Evolutionary conservation across 2,888 invertebrate genomes (phyloP).

Genomic region (Glomeris marginata): DNA sequence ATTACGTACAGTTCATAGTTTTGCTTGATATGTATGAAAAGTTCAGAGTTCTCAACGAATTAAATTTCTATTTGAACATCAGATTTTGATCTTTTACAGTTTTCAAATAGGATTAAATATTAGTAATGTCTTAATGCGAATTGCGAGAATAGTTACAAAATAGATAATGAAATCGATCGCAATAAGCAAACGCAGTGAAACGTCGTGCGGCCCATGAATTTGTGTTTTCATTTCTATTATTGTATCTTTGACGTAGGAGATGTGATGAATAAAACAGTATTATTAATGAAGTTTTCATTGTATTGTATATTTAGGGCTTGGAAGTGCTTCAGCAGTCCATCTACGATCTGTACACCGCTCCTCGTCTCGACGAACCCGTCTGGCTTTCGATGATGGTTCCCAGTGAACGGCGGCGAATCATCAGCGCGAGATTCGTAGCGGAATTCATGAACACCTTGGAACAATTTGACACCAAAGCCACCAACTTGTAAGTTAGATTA

Average conservation of each 20-base stretch:
- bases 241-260: no score
- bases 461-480: conserved; percentile 60
- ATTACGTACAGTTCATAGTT: no score
- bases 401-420: conserved; percentile 27
- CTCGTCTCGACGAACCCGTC: conserved; percentile 45
- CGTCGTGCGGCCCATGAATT: not conserved
- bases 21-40: no score
- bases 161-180: no score
- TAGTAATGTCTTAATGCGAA: no score
- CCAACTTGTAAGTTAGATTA: conserved; percentile 87
- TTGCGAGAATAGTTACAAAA: no score
- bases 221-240: no score
- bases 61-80: no score
- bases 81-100: no score
- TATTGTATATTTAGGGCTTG: conserved; percentile 23
- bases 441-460: conserved; percentile 28
- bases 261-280: not conserved
- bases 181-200: no score
- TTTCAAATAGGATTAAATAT: no score
- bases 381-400: conserved; percentile 48
- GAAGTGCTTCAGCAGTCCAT: conserved; percentile 38
- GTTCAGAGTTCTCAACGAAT: no score
- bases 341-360: conserved; percentile 49
- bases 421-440: conserved; percentile 29
- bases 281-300: not conserved